These are phyloP conservation scores for Galagoides demidoff DNA, from an alignment of 2,797 vertebrate species.

Conservation along the genomic window DNA sequence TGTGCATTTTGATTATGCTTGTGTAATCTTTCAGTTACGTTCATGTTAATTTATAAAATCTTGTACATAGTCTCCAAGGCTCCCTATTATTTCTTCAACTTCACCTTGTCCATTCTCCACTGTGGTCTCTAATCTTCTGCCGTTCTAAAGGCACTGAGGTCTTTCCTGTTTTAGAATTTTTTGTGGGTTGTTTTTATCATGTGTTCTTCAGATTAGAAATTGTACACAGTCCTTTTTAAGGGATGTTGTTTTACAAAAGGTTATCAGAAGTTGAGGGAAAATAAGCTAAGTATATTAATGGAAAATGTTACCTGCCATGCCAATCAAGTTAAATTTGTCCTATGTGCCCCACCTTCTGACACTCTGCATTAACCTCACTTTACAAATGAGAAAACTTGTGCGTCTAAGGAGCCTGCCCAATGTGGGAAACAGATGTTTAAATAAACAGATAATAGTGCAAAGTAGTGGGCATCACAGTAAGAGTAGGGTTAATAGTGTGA, in stretches of 20 bases:
- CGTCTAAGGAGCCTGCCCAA: not conserved
- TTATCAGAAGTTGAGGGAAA: not conserved
- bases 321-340: not conserved
- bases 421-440: not conserved
- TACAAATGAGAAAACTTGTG: not conserved
- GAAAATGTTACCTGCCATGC: not conserved
- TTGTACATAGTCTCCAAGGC: not conserved
- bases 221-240: not conserved
- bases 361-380: not conserved
- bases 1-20: not conserved
- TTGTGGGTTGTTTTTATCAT: not conserved
- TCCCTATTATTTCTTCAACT: not conserved
- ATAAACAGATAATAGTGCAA: not conserved
- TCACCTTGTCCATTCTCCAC: not conserved
- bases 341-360: not conserved
- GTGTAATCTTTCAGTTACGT: not conserved
- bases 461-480: not conserved
- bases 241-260: not conserved
- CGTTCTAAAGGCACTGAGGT: not conserved
- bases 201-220: not conserved
- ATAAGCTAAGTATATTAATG: not conserved
- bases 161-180: not conserved
- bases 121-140: not conserved
- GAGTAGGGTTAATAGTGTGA: not conserved
- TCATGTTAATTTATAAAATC: not conserved